Conservation (phyloP, 2,888 invertebrate species). For the Matsumyia berberina region DNA sequence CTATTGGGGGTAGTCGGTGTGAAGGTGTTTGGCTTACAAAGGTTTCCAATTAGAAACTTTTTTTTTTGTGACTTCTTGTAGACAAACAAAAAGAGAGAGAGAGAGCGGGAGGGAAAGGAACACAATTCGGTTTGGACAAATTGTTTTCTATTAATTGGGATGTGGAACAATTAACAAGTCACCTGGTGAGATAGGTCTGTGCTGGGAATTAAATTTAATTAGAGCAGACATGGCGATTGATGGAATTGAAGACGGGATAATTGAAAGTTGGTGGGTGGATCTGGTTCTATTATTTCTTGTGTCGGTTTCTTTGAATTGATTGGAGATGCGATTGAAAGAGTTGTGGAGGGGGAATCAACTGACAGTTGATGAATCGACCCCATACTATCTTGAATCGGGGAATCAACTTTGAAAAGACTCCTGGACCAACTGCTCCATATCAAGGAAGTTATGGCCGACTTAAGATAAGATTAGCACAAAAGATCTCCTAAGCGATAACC, state of each 20-base stretch:
- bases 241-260: neutral
- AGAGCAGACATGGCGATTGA: neutral
- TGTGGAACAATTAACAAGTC: constrained; percentile 45
- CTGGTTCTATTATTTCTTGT: too few relatives aligned
- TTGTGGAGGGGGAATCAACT: too few relatives aligned
- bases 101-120: neutral
- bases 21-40: constrained; percentile 54
- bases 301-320: too few relatives aligned
- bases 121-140: constrained; percentile 27
- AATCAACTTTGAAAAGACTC: too few relatives aligned
- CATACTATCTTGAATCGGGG: too few relatives aligned
- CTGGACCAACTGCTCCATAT: too few relatives aligned
- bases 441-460: too few relatives aligned
- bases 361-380: too few relatives aligned
- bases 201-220: constrained; percentile 37
- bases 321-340: too few relatives aligned
- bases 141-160: constrained; percentile 51
- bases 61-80: constrained; percentile 31
- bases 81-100: neutral
- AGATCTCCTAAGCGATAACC: too few relatives aligned
- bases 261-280: too few relatives aligned
- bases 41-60: constrained; percentile 73
- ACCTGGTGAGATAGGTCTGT: neutral
- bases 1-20: constrained; percentile 30
- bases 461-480: too few relatives aligned